Evolutionary conservation across 2,888 invertebrate species (phyloP).

Genomic region (Stomorhina lunata): DNA sequence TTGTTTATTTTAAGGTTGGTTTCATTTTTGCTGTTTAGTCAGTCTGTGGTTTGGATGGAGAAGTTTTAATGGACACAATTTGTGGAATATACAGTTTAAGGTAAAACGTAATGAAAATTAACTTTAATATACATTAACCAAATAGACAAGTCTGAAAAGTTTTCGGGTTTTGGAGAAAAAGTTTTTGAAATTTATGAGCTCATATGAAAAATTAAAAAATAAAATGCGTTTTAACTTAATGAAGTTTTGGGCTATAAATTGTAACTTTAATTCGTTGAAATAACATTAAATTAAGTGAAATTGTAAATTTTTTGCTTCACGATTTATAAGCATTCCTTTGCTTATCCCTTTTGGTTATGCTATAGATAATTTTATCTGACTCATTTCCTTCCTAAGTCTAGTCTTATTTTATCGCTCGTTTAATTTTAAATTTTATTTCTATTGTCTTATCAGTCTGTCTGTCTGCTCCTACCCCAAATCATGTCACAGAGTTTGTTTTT

Average conservation of each 20-base stretch:
- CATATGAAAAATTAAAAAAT: background rate
- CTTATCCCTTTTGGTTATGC: background rate
- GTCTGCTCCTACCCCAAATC: background rate
- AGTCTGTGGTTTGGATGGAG: background rate
- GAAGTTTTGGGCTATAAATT: too few species aligned
- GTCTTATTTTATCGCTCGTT: too few species aligned
- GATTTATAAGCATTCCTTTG: too few species aligned
- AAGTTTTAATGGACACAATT: background rate
- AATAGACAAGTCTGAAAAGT: conserved; percentile 43
- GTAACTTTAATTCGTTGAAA: too few species aligned
- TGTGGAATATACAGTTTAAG: background rate
- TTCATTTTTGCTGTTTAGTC: background rate
- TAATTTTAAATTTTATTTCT: background rate
- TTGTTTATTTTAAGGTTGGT: background rate
- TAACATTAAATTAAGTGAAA: too few species aligned
- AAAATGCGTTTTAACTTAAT: background rate
- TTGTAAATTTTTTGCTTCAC: too few species aligned
- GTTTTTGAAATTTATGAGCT: conserved; percentile 3
- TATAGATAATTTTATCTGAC: background rate
- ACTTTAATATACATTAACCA: conserved; percentile 9
- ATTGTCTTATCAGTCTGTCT: conserved; percentile 6
- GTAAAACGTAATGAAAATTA: background rate
- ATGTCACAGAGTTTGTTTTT: background rate
- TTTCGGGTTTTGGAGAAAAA: conserved; percentile 1
- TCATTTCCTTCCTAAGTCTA: too few species aligned